Percentiles rank a stretch among this genome's conserved stretches.
These are phyloP conservation scores for Vespertilio murinus DNA, from an alignment of 2,797 vertebrate species.

Conservation along the genomic window DNA sequence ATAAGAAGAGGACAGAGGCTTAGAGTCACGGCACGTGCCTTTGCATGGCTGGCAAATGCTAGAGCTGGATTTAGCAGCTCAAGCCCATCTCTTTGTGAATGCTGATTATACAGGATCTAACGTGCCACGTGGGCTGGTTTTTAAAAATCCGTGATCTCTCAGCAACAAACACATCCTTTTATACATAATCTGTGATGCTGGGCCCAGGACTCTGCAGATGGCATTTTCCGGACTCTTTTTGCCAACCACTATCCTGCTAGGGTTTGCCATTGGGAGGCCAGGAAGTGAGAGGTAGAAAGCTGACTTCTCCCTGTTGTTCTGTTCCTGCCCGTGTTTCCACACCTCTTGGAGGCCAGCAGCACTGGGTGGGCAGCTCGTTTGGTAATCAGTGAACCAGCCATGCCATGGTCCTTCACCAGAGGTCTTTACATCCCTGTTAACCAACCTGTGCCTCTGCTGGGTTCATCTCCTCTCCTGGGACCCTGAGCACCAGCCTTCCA, in stretches of 20 bases:
- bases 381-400: neutral
- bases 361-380: neutral
- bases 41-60: neutral
- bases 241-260: neutral
- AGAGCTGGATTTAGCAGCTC: neutral
- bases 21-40: neutral
- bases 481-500: neutral
- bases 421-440: neutral
- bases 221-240: neutral
- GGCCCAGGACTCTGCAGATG: neutral
- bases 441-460: neutral
- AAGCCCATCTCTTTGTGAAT: neutral
- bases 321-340: neutral
- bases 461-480: neutral
- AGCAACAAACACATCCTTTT: neutral
- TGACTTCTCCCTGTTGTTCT: too few species aligned
- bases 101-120: neutral
- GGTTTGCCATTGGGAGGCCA: neutral
- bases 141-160: neutral
- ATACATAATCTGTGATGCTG: neutral
- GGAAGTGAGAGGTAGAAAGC: neutral
- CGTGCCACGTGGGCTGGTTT: neutral
- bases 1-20: neutral
- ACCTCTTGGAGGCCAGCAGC: neutral
- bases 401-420: neutral